phyloP scores from a whole-genome alignment of 2,888 invertebrate genomes.

The Hoplodrina blanda region DNA sequence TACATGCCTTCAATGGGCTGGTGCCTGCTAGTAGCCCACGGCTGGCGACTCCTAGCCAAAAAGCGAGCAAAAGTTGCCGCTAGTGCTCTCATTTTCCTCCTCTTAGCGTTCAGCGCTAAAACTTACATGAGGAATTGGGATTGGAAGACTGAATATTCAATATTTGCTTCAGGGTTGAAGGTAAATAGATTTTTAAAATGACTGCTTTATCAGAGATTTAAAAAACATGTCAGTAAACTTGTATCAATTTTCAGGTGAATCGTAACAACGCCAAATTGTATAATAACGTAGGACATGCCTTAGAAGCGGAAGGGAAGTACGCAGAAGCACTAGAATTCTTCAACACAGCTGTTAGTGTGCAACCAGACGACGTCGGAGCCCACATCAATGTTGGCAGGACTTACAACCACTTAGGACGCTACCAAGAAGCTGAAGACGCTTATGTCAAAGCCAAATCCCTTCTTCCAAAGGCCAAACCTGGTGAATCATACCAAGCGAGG shows the following conservation, averaged over 20 bases:
- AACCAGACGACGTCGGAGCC: conserved; percentile 98
- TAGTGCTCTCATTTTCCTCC: conserved; percentile 92
- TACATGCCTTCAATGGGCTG: conserved; percentile 99
- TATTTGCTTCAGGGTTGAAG: conserved; percentile 97
- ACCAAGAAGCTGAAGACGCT: conserved; percentile 96
- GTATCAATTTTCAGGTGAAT: conserved; percentile 92
- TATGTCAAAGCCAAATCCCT: conserved; percentile 97
- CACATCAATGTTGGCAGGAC: conserved; percentile 99
- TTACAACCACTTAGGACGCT: conserved; percentile 95
- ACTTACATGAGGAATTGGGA: conserved; percentile 97
- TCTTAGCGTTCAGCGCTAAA: conserved; percentile 95
- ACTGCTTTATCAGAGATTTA: background rate
- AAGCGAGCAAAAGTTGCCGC: conserved; percentile 92
- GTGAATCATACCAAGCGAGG: conserved; percentile 98
- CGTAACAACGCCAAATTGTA: conserved; percentile 98
- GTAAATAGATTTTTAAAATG: conserved; percentile 82
- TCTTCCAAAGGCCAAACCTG: conserved; percentile 97
- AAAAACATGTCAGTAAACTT: background rate
- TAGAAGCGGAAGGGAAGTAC: conserved; percentile 94
- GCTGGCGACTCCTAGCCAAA: conserved; percentile 93
- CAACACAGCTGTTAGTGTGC: conserved; percentile 97
- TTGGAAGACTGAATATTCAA: conserved; percentile 97
- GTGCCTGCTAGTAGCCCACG: conserved; percentile 97
- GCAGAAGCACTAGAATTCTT: conserved; percentile 97
- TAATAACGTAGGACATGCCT: conserved; percentile 99